These are phyloP conservation scores for Clepsis dumicolana DNA, from an alignment of 2,888 invertebrate species.

Conservation along the genomic window DNA sequence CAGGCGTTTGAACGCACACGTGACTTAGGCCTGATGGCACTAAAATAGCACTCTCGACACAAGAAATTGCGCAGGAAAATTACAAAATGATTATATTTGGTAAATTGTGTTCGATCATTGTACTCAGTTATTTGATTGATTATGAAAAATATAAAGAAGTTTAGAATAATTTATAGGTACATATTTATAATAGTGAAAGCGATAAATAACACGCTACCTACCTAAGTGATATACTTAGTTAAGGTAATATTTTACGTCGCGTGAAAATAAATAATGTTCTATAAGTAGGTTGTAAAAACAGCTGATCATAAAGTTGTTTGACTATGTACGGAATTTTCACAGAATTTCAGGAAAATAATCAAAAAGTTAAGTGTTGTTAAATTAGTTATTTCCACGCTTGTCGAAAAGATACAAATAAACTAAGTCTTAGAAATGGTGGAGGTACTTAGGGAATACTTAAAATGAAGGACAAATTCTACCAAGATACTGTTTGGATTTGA, in stretches of 20 bases:
- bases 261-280: constrained; percentile 3
- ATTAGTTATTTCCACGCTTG: constrained; percentile 1
- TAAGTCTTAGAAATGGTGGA: background rate
- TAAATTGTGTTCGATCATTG: background rate
- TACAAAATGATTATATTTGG: background rate
- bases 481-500: constrained; percentile 17
- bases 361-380: background rate
- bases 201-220: constrained; percentile 5
- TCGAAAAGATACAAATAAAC: background rate
- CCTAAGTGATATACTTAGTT: background rate
- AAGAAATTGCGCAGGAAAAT: too few species aligned
- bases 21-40: too few species aligned
- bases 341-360: background rate
- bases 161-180: background rate
- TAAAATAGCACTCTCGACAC: too few species aligned
- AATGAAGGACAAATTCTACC: constrained; percentile 21
- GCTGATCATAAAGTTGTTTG: too few species aligned
- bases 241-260: background rate
- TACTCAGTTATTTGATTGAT: background rate
- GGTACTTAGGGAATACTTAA: background rate
- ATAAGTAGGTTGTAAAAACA: background rate
- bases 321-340: background rate
- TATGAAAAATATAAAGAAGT: background rate
- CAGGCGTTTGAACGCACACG: too few species aligned
- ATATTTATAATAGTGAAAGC: constrained; percentile 7